These are phyloP conservation scores for Chloroceryle amazona DNA, from an alignment of 2,797 vertebrate species.

Conservation along the genomic window DNA sequence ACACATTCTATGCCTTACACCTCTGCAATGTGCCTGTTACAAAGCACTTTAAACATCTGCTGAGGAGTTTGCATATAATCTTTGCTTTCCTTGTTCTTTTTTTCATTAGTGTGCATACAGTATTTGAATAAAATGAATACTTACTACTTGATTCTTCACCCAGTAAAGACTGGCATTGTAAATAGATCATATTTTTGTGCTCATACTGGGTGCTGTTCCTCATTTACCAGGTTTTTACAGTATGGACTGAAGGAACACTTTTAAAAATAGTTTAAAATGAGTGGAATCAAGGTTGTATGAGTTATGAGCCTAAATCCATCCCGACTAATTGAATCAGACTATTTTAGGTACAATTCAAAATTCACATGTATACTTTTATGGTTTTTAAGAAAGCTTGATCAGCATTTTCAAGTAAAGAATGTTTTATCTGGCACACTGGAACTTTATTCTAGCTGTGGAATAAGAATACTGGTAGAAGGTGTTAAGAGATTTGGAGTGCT, in stretches of 20 bases:
- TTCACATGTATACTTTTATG: not conserved
- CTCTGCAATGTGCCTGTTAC: not conserved
- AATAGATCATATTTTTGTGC: not conserved
- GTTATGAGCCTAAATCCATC: not conserved
- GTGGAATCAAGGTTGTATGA: not conserved
- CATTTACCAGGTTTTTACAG: not conserved
- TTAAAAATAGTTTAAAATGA: not conserved
- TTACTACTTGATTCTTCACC: not conserved
- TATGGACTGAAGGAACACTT: not conserved
- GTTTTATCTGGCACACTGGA: not conserved
- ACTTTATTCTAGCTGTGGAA: not conserved
- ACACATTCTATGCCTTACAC: not conserved
- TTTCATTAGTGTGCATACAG: not conserved
- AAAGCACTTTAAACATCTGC: not conserved
- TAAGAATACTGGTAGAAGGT: not conserved
- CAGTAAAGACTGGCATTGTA: not conserved
- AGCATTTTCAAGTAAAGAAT: constrained; percentile 16
- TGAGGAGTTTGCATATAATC: not conserved
- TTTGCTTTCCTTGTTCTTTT: not conserved
- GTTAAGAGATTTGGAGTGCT: not conserved
- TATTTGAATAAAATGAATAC: not conserved
- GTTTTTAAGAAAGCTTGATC: not conserved
- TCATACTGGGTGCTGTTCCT: not conserved
- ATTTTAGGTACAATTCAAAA: not conserved
- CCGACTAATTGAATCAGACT: not conserved